Evolutionary conservation across 2,797 vertebrate species (phyloP).

Genomic region (Perodicticus potto): DNA sequence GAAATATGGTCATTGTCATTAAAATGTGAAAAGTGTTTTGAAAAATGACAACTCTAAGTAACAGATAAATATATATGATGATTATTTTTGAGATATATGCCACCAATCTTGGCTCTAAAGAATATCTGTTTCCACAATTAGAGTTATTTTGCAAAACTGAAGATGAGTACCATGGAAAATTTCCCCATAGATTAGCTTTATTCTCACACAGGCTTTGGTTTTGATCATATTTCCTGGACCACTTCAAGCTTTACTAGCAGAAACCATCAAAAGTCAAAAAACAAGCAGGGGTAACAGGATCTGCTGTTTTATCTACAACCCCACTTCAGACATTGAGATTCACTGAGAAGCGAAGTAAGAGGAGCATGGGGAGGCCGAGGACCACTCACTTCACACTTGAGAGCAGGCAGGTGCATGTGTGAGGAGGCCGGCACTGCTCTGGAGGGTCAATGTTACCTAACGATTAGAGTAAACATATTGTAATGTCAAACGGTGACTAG

Average conservation of each 20-base stretch:
- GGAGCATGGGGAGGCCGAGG: background rate
- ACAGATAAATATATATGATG: background rate
- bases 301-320: background rate
- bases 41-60: conserved; percentile 28
- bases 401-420: too few species aligned
- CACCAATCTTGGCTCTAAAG: background rate
- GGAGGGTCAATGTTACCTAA: background rate
- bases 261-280: background rate
- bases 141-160: background rate
- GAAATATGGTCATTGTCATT: background rate
- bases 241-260: background rate
- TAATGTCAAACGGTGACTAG: background rate
- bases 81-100: background rate
- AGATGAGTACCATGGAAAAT: background rate
- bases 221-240: background rate
- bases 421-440: background rate
- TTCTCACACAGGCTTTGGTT: background rate
- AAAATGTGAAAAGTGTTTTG: background rate
- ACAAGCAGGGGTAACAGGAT: background rate
- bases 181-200: background rate
- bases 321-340: background rate
- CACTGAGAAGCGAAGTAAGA: background rate
- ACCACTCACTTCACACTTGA: background rate
- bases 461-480: background rate
- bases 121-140: background rate